A percentile compares a stretch with the other conserved stretches of the same genome.
Evolutionary conservation across 2,797 vertebrate genomes (phyloP).

Genomic region (Lutjanus campechanus): DNA sequence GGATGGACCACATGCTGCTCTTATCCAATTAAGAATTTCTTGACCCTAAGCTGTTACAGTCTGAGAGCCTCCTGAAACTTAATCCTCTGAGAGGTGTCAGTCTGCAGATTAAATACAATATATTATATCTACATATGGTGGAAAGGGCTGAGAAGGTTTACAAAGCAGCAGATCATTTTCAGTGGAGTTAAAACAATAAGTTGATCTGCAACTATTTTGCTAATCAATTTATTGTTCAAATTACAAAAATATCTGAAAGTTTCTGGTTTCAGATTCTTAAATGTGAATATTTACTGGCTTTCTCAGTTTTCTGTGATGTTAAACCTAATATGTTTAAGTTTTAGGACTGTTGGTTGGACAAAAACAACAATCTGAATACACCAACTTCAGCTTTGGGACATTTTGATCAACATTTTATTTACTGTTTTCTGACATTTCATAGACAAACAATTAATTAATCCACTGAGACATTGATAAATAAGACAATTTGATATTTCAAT

Average conservation of each 20-base stretch:
- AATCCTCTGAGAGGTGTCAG: slow-evolving; percentile 25
- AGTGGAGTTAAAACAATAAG: not conserved
- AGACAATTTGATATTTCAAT: too few relatives aligned
- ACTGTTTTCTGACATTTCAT: not conserved
- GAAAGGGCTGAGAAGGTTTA: not conserved
- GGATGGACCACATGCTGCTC: slow-evolving; percentile 9
- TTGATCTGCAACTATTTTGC: not conserved
- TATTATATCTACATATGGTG: not conserved
- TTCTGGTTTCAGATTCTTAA: not conserved
- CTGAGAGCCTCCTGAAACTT: slow-evolving; percentile 25
- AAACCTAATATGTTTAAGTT: too few relatives aligned
- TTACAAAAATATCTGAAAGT: not conserved
- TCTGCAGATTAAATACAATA: slow-evolving; percentile 9
- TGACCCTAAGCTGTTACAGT: slow-evolving; percentile 18
- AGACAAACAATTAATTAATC: not conserved
- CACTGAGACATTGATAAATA: not conserved
- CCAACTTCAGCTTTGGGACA: not conserved
- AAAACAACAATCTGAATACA: not conserved
- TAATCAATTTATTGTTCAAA: not conserved
- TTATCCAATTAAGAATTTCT: not conserved
- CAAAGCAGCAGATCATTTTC: not conserved
- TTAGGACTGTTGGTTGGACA: not conserved
- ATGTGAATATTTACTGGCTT: not conserved
- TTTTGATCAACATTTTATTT: not conserved
- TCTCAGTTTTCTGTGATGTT: not conserved